Evolutionary conservation across 1,140 invertebrate species (phyloP).

Genomic region (Ruditapes philippinarum): DNA sequence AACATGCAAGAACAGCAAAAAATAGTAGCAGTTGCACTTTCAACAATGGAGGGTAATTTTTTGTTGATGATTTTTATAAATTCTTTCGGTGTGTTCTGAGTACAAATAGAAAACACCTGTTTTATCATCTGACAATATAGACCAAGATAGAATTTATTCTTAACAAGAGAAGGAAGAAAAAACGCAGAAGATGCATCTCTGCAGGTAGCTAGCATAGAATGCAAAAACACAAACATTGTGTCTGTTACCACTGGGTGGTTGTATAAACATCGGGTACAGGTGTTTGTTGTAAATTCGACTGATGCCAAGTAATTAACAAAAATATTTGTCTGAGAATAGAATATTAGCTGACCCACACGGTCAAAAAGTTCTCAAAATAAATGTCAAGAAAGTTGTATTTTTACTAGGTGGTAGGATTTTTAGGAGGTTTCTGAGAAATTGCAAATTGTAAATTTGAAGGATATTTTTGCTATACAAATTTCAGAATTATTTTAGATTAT

Average conservation of each 20-base stretch:
- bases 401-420: no score
- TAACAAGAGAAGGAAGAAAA: not conserved
- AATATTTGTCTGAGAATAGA: conserved; percentile 31
- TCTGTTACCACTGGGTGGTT: not conserved
- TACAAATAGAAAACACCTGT: not conserved
- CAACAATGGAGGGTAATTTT: no score
- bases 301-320: conserved; percentile 24
- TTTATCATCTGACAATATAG: not conserved
- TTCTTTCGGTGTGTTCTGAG: no score
- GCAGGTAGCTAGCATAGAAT: not conserved
- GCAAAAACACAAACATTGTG: conserved; percentile 23
- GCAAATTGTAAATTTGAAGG: no score
- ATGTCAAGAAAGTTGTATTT: no score
- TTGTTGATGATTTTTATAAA: no score
- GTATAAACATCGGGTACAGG: not conserved
- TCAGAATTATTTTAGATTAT: no score
- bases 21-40: no score
- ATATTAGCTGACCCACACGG: not conserved
- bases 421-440: no score
- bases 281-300: not conserved
- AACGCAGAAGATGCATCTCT: not conserved
- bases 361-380: conserved; percentile 6
- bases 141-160: conserved; percentile 2
- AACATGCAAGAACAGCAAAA: no score
- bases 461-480: no score